Evolutionary conservation across 2,113 vertebrate species (phyloP), one percentile per base, ranked within the genome.

Genomic region (Campylomormyrus numenius): DNA sequence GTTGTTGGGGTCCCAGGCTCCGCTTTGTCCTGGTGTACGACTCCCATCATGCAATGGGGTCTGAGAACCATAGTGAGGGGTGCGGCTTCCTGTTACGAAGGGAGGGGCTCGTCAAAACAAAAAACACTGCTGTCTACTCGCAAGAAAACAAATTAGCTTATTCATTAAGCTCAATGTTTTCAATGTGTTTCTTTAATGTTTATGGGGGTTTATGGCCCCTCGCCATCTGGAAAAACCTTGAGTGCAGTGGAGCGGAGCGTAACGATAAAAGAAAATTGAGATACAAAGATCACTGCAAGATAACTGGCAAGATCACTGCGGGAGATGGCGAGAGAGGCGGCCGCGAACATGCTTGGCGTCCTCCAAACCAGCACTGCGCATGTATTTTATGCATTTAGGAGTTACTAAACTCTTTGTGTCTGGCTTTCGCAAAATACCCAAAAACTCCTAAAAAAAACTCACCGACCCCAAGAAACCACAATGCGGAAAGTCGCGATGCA

Each of bases 1-100:
- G 93, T 98, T 99, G 92, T 96, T 98, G 84, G 98, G 97, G 93
- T 98, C 98, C 98, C 98, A 99, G 4, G 98, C 98, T 0, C 98
- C 98, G 3, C 98, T 99, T 94, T 99, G 98, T 1, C 98, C 98
- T 0, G 98, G 98, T 0, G 98, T 99, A 89, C 98, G 95, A 95
- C 97, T 99, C 88, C 98, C 98, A 24, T 98, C 98, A 27, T 99
- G 98, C 92, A 98, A 91, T 0, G 98, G 98, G 0, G 98, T 98
- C 94, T 98, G 98, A 0, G 98, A 99, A 92, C 98, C 98, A 0
- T 98, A 98, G 90, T 99, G 98, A 0, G 98, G 98, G 0, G 98
- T 99, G 0, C 98, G 96, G 88, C 95, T 98, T 90, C 98, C 98
- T 97, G 94, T 42, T 7, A 6, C 24, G 10, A 21, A 0, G 17